A percentile compares a stretch with the other conserved stretches of the same genome.
Evolutionary conservation across 1,140 invertebrate species (phyloP).

Genomic region (Euwallacea similis): DNA sequence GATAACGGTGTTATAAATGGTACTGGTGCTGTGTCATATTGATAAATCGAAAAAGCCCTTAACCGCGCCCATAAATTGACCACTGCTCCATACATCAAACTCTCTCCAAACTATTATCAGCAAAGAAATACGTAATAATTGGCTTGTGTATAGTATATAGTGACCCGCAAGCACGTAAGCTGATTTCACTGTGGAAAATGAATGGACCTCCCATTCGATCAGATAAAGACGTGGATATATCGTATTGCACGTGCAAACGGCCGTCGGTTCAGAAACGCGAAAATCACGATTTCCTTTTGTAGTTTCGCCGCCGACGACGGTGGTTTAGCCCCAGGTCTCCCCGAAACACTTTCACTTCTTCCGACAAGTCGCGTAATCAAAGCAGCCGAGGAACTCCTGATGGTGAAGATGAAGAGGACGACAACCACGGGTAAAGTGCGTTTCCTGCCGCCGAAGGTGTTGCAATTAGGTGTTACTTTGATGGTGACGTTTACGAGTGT

Average conservation of each 20-base stretch:
- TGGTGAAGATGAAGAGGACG: neutral
- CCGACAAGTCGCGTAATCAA: constrained; percentile 5
- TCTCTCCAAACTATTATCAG: constrained; percentile 11
- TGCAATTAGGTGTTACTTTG: neutral
- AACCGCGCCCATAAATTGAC: neutral
- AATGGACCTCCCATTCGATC: constrained; percentile 13
- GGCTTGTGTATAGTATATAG: neutral
- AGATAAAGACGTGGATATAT: constrained; percentile 7
- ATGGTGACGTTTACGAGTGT: neutral
- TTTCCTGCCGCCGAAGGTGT: neutral
- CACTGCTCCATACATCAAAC: neutral
- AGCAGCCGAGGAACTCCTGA: neutral
- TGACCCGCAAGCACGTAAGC: neutral
- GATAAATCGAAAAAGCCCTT: no score
- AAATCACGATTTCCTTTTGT: constrained; percentile 14
- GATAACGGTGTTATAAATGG: no score
- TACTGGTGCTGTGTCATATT: no score
- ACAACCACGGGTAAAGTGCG: neutral
- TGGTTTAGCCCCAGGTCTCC: neutral
- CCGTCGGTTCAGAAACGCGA: constrained; percentile 3
- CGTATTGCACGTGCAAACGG: constrained; percentile 14
- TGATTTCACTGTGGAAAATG: neutral
- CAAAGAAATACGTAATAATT: constrained; percentile 8
- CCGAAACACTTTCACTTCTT: constrained; percentile 12
- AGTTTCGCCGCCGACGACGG: neutral